Evolutionary conservation across 2,888 invertebrate species (phyloP), one percentile per base, ranked within the genome.

Genomic region (Meandrusa payeni): DNA sequence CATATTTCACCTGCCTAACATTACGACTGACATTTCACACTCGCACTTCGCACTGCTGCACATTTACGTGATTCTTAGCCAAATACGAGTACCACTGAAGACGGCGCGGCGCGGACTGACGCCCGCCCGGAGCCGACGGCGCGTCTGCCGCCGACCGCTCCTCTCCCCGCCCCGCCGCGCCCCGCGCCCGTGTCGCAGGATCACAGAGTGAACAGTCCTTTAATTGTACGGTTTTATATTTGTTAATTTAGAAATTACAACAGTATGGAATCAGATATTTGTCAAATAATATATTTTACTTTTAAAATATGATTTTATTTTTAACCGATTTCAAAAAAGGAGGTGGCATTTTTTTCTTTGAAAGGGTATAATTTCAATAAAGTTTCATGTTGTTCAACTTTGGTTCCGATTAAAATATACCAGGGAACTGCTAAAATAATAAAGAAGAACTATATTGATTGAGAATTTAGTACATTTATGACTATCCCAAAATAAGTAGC

Each of bases 1-100:
- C 54, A 57, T 62, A 55, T 51, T 57, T 57, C 60, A 68, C 61
- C 62, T 50, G 38, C 54, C 50, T 41, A 24, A 48, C 41, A 48
- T 41, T 15, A 29, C 54, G 45, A 46, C 46, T 42, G 37, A 46
- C 38, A 46, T 56, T 72, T 91, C 91, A 51, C 90, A 7, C 17
- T 6, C 23, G 17, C 39, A 29, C 41, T 37, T 36, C 17, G 19
- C 45, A 29, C 48, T 13, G 91, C 31, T 92, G 89, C 1, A 91
- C 92, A 62, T 91, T 91, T 5, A 92, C 74, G 36, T 53, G 83
- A 38, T 48, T n/a, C n/a, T n/a, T n/a, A n/a, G n/a, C n/a, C n/a
- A n/a, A n/a, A n/a, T n/a, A n/a, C n/a, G n/a, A n/a, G n/a, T n/a
- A n/a, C n/a, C n/a, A 41, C 40, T 40, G 34, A 29, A 12, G 26